These are phyloP conservation scores for Euura saliciscinereae DNA, from an alignment of 1,140 invertebrate genomes.

Conservation along the genomic window DNA sequence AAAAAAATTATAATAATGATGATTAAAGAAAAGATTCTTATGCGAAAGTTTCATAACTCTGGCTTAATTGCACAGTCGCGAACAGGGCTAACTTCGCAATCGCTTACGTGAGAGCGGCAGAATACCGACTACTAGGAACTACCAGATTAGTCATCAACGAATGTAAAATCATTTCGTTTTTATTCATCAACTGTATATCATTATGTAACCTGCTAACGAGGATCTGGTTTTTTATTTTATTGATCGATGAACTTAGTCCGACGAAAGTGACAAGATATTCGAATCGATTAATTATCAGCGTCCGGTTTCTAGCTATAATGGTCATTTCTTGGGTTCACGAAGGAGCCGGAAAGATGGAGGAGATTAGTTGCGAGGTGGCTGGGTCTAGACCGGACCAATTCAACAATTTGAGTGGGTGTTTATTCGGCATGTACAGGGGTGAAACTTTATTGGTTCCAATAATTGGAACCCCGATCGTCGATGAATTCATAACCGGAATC, in stretches of 20 bases:
- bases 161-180: neutral
- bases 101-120: neutral
- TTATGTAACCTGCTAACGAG: neutral
- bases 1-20: neutral
- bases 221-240: neutral
- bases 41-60: too few relatives aligned
- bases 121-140: neutral
- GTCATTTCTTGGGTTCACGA: neutral
- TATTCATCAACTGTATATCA: neutral
- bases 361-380: too few relatives aligned
- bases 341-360: too few relatives aligned
- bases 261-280: neutral
- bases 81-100: neutral
- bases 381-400: neutral
- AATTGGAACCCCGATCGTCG: neutral
- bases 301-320: neutral
- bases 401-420: neutral
- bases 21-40: neutral
- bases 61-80: too few relatives aligned
- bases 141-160: neutral
- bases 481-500: neutral
- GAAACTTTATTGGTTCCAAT: neutral
- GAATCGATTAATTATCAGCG: neutral
- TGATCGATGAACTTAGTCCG: neutral
- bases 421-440: neutral